phyloP scores from a whole-genome alignment of 1,140 invertebrate genomes.

The Temnothorax longispinosus region DNA sequence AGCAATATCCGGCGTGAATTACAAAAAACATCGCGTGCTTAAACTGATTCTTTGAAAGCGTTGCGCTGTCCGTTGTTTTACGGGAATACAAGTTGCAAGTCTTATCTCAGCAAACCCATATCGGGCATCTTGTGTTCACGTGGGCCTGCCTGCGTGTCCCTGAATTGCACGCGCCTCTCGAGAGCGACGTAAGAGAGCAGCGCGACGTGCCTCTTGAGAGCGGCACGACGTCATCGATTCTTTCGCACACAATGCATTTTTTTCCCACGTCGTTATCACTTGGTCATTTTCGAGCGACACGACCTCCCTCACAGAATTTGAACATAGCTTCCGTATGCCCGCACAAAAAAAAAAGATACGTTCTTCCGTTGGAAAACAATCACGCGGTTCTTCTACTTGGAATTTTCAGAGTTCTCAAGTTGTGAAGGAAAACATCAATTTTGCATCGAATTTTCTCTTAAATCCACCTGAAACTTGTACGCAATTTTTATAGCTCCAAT shows the following conservation, averaged over 20 bases:
- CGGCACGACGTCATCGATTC: conserved; percentile 13
- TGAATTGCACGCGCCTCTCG: not conserved
- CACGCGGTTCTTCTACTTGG: too few relatives aligned
- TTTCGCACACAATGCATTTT: not conserved
- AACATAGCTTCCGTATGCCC: not conserved
- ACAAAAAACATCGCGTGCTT: not conserved
- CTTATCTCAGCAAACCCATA: not conserved
- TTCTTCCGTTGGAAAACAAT: not conserved
- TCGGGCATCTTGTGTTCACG: conserved; percentile 10
- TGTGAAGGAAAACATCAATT: not conserved
- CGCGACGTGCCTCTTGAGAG: not conserved
- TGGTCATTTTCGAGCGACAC: not conserved
- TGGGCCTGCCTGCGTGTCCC: not conserved
- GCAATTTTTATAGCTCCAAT: not conserved
- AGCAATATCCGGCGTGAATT: not conserved
- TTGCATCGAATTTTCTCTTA: not conserved
- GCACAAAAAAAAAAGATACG: not conserved
- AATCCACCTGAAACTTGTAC: not conserved
- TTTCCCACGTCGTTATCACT: conserved; percentile 1
- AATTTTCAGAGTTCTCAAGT: not conserved
- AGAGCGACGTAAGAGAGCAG: not conserved
- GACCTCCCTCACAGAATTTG: conserved; percentile 49
- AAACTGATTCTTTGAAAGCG: not conserved
- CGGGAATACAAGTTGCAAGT: not conserved
- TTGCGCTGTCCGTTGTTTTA: not conserved